Evolutionary conservation across 2,888 invertebrate species (phyloP).

Genomic region (Eilema sororculum): DNA sequence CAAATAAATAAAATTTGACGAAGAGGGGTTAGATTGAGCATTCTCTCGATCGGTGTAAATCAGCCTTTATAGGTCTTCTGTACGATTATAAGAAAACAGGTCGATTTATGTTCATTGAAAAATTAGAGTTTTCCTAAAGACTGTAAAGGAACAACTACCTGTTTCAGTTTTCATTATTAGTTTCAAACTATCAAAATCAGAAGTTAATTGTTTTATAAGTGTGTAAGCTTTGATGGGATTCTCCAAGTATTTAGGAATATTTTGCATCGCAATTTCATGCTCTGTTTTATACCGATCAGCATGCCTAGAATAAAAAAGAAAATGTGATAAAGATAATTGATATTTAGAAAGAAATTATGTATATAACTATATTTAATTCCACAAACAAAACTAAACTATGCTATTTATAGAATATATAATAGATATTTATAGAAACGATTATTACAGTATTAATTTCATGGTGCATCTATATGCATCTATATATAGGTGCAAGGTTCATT

Average conservation of each 20-base stretch:
- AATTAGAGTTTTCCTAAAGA: not conserved
- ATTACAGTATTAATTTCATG: not conserved
- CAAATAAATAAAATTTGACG: too few relatives aligned
- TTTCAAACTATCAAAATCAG: slow-evolving; percentile 92
- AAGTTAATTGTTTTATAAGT: slow-evolving; percentile 96
- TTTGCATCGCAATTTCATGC: slow-evolving; percentile 92
- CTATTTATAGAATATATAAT: too few relatives aligned
- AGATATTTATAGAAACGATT: too few relatives aligned
- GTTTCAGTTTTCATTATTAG: slow-evolving; percentile 5
- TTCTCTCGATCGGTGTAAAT: too few relatives aligned
- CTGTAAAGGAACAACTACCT: not conserved
- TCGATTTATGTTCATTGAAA: not conserved
- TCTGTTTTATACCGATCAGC: slow-evolving; percentile 77
- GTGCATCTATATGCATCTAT: too few relatives aligned
- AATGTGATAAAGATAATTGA: not conserved
- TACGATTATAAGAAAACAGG: too few relatives aligned
- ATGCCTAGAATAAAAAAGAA: not conserved
- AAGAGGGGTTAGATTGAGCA: too few relatives aligned
- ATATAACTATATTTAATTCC: too few relatives aligned
- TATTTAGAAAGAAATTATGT: too few relatives aligned
- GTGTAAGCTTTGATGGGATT: slow-evolving; percentile 98
- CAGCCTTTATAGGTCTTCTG: too few relatives aligned
- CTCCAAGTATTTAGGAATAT: slow-evolving; percentile 93
- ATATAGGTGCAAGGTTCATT: too few relatives aligned
- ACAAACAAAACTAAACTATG: too few relatives aligned